phyloP scores from a whole-genome alignment of 2,797 vertebrate genomes.

The Eospalax fontanierii region DNA sequence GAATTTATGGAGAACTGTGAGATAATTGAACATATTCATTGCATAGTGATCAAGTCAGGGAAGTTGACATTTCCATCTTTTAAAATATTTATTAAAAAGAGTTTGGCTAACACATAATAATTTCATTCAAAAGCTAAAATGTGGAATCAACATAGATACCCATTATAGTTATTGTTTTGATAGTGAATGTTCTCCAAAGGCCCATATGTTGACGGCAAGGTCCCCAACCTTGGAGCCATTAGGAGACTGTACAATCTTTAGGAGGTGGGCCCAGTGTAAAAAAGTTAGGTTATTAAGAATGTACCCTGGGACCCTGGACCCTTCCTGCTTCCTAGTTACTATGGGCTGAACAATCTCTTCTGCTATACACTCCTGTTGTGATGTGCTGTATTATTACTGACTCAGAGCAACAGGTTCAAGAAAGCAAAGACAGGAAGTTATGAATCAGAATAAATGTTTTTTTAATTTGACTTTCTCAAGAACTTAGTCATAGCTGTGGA shows the following conservation, averaged over 20 bases:
- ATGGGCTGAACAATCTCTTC: neutral
- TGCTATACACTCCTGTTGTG: neutral
- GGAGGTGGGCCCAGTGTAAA: too few species aligned
- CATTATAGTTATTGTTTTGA: neutral
- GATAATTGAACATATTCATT: neutral
- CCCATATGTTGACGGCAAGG: too few species aligned
- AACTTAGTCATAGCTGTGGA: neutral
- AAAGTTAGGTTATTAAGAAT: neutral
- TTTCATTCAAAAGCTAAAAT: neutral
- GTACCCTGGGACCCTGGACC: neutral
- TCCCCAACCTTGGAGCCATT: neutral
- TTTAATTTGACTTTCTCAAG: neutral
- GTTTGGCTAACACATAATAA: neutral
- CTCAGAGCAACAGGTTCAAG: neutral
- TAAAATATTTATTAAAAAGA: neutral
- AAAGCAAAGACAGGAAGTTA: neutral
- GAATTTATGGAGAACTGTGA: neutral
- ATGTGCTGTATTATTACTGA: neutral
- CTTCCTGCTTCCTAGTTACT: neutral
- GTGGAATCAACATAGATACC: neutral
- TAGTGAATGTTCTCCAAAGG: neutral
- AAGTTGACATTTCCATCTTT: neutral
- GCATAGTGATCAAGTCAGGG: neutral
- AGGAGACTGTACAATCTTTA: neutral
- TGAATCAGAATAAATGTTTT: neutral